Conservation (phyloP, 2,888 invertebrate genomes). For the Glyphotaelius pellucidus region DNA sequence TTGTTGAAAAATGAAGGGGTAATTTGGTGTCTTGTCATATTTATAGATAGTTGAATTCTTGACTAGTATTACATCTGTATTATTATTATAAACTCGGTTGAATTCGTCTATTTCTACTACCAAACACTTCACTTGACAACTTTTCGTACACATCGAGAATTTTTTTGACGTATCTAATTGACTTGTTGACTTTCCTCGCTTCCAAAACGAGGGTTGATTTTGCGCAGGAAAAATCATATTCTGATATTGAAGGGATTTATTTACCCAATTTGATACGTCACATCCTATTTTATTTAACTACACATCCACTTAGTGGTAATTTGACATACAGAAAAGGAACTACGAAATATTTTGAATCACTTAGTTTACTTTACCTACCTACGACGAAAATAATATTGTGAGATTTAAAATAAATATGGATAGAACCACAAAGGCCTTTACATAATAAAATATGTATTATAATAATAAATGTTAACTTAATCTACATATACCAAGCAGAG, state of each 20-base stretch:
- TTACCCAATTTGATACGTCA: constrained; percentile 39
- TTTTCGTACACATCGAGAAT: neutral
- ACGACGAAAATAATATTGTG: neutral
- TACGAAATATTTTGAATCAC: neutral
- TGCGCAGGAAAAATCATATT: neutral
- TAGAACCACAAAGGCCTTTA: too few species aligned
- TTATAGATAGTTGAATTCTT: too few species aligned
- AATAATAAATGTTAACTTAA: too few species aligned
- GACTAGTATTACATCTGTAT: neutral
- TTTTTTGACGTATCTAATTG: constrained; percentile 40
- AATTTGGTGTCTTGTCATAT: too few species aligned
- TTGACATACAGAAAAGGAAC: neutral
- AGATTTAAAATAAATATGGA: neutral
- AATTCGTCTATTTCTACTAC: neutral
- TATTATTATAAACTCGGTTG: neutral
- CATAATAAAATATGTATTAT: too few species aligned
- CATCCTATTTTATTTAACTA: constrained; percentile 29
- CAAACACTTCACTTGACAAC: neutral
- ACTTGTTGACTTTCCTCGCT: constrained; percentile 36
- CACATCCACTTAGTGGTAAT: neutral
- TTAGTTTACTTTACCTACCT: neutral
- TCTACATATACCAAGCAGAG: too few species aligned
- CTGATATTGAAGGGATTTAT: constrained; percentile 40
- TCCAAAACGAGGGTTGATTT: constrained; percentile 9
- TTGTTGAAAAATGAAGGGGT: too few species aligned